These are phyloP conservation scores for Watsonalla cultraria DNA, from an alignment of 2,888 invertebrate species.

Conservation along the genomic window DNA sequence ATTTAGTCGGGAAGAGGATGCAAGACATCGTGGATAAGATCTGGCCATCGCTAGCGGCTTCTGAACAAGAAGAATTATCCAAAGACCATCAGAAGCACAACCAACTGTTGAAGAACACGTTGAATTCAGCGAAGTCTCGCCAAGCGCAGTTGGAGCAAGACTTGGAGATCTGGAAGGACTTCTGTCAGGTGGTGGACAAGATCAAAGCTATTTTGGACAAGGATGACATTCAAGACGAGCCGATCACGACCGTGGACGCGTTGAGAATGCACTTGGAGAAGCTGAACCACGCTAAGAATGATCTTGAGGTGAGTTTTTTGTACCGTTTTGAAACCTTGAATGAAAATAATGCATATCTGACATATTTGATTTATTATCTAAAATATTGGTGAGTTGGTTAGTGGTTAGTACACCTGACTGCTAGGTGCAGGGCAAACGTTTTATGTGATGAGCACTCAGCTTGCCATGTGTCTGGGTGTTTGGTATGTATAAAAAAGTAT, in stretches of 20 bases:
- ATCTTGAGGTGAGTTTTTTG: constrained; percentile 82
- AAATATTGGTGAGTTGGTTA: too few relatives aligned
- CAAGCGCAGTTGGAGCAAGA: constrained; percentile 89
- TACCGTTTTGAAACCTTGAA: neutral
- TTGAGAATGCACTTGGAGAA: constrained; percentile 91
- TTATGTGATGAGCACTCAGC: too few relatives aligned
- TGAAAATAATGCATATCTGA: neutral
- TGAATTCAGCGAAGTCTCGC: constrained; percentile 90
- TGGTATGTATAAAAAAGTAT: too few relatives aligned
- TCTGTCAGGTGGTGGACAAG: constrained; percentile 86
- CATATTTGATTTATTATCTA: too few relatives aligned
- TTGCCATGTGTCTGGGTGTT: too few relatives aligned
- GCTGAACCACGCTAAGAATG: constrained; percentile 86
- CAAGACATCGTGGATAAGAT: constrained; percentile 92
- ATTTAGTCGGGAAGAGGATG: constrained; percentile 88
- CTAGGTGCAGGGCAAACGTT: too few relatives aligned
- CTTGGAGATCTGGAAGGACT: constrained; percentile 91
- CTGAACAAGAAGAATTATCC: constrained; percentile 90
- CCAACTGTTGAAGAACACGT: constrained; percentile 88
- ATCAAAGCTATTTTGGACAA: constrained; percentile 86
- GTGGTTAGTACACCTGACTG: too few relatives aligned
- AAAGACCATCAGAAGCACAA: constrained; percentile 89
- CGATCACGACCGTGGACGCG: constrained; percentile 87
- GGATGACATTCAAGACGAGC: constrained; percentile 87
- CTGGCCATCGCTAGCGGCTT: constrained; percentile 89